A percentile compares a stretch with the other conserved stretches of the same genome.
Conservation (phyloP, 2,113 vertebrate species). For the Pitta sordida region DNA sequence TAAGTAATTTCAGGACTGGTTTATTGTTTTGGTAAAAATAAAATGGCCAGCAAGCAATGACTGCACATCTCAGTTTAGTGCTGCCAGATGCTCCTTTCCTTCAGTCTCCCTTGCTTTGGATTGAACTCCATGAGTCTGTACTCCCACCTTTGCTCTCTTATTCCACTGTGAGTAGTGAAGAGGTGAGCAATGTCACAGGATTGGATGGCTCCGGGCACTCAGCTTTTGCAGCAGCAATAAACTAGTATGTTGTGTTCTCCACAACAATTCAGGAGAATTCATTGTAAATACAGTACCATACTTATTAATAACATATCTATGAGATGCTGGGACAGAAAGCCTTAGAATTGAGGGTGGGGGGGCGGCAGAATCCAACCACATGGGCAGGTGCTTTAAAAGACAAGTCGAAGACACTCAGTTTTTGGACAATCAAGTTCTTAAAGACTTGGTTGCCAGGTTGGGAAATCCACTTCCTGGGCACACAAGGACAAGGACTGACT, state of each 20-base stretch:
- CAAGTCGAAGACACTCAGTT: not conserved
- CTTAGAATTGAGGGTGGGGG: not conserved
- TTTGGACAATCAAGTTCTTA: not conserved
- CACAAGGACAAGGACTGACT: not conserved
- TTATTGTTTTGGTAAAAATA: not conserved
- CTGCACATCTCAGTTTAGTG: not conserved
- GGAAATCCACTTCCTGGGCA: not conserved
- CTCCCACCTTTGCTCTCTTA: not conserved
- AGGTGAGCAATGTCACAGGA: not conserved
- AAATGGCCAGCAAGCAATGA: not conserved
- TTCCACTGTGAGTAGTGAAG: not conserved
- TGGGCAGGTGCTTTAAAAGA: not conserved
- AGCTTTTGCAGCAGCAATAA: not conserved
- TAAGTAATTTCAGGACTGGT: not conserved
- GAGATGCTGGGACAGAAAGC: not conserved
- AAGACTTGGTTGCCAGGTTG: not conserved
- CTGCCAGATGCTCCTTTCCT: not conserved
- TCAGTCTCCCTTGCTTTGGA: not conserved
- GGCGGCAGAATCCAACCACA: rapidly evolving
- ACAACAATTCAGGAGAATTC: not conserved
- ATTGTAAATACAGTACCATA: not conserved
- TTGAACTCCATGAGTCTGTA: not conserved
- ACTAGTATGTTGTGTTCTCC: not conserved
- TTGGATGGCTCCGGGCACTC: not conserved
- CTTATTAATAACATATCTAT: not conserved